phyloP scores from a whole-genome alignment of 2,797 vertebrate genomes.

The Adrianichthys oophorus region DNA sequence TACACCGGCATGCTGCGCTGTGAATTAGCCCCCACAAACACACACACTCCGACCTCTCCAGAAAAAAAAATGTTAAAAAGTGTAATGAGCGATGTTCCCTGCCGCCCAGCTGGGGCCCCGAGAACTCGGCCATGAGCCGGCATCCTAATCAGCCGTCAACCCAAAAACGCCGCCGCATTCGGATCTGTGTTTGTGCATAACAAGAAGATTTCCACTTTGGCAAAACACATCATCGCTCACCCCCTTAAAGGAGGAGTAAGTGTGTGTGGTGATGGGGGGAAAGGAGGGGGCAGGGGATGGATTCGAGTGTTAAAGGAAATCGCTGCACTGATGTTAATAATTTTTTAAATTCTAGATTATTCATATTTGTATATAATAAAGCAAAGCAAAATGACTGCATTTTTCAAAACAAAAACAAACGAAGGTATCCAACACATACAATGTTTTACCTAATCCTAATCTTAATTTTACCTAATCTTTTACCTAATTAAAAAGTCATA shows the following conservation, averaged over 20 bases:
- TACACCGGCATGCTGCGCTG: slow-evolving; percentile 73
- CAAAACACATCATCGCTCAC: slow-evolving; percentile 79
- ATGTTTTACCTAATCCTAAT: too few relatives aligned
- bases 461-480: too few relatives aligned
- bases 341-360: not conserved
- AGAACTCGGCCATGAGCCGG: slow-evolving; percentile 77
- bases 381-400: too few relatives aligned
- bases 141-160: slow-evolving; percentile 83
- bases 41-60: slow-evolving; percentile 1
- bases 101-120: slow-evolving; percentile 78
- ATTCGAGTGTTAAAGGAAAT: slow-evolving; percentile 42
- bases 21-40: slow-evolving; percentile 59
- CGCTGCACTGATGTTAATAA: slow-evolving; percentile 24
- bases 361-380: too few relatives aligned
- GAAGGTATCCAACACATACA: too few relatives aligned
- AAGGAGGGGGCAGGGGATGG: slow-evolving; percentile 10
- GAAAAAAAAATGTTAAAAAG: slow-evolving; percentile 50
- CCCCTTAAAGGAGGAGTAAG: slow-evolving; percentile 47
- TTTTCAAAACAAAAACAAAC: too few relatives aligned
- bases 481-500: too few relatives aligned
- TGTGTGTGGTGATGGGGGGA: not conserved
- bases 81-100: slow-evolving; percentile 82
- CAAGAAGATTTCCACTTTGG: slow-evolving; percentile 74
- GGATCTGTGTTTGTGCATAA: slow-evolving; percentile 80
- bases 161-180: slow-evolving; percentile 64